These are phyloP conservation scores for Brachyrhaphis roseni DNA, from an alignment of 2,797 vertebrate genomes.

Conservation along the genomic window DNA sequence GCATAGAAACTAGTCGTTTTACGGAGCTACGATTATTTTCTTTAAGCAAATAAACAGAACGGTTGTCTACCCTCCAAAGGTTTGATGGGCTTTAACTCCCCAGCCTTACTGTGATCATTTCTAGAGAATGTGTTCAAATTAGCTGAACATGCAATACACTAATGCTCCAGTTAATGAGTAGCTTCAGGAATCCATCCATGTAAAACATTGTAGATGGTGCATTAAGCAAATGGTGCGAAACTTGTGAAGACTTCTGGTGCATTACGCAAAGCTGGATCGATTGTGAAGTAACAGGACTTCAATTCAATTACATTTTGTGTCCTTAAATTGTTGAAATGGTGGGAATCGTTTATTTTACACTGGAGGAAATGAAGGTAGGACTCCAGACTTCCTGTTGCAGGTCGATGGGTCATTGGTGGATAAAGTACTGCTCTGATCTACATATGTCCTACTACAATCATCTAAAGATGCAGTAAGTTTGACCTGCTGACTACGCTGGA, in stretches of 20 bases:
- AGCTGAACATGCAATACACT: not conserved
- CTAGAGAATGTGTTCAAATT: not conserved
- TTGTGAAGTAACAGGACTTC: not conserved
- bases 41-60: not conserved
- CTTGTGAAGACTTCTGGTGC: not conserved
- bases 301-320: not conserved
- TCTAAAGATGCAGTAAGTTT: not conserved
- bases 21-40: not conserved
- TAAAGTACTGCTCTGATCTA: not conserved
- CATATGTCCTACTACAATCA: not conserved
- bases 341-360: not conserved
- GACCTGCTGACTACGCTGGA: not conserved
- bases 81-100: not conserved
- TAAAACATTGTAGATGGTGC: not conserved
- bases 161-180: not conserved
- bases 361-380: not conserved
- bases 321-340: not conserved
- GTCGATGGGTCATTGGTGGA: not conserved
- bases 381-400: not conserved
- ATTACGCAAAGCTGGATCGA: not conserved
- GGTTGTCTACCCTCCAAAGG: not conserved
- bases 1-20: not conserved
- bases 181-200: not conserved
- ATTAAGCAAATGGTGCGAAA: not conserved
- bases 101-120: not conserved